Base-by-base conservation (phyloP, 1,140 invertebrate genomes). In the Macrotrachela quadricornifera region DNA sequence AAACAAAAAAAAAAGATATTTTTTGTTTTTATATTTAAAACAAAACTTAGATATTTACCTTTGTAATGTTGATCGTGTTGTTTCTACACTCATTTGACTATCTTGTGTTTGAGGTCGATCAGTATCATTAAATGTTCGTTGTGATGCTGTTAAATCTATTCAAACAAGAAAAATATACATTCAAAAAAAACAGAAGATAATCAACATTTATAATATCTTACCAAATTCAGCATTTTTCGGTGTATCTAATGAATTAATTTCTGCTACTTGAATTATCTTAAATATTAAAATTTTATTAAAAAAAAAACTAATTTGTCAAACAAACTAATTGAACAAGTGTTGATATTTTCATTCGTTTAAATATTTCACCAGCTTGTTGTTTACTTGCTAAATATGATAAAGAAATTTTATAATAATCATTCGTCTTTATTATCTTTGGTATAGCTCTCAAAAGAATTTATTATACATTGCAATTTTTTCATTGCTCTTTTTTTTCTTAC, bases 331-430 rank as follows among this genome's bases (percentile, higher is more conserved):
- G 70, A 17, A 74, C 65, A 62, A 75, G 69, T 43, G 69, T 69
- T 12, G 69, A 62, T 21, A 71, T 56, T 60, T 73, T 73, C 62
- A 75, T 73, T 42, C 74, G 57, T 54, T 70, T 70, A 59, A 74
- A 75, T 12, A 74, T 64, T 62, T 75, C 74, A 68, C 73, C 69
- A 59, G 36, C 38, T 30, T 49, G 49, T 43, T 45, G 17, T 14
- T 43, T 15, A 12, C 21, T 14, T 16, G 37, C 37, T 41, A 14
- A 39, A 50, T n/a, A 41, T 37, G 14, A 14, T 4, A 1, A 13
- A 13, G 12, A 17, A 11, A 36, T 37, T 10, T 39, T 17, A 49
- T 40, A 49, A 49, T 17, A 39, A 10, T n/a, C 30, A 6, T 51
- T n/a, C 16, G 41, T 14, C 16, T 14, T n/a, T 15, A 39, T n/a